Conservation (phyloP, 2,888 invertebrate genomes). For the Dastarcus helophoroides region DNA sequence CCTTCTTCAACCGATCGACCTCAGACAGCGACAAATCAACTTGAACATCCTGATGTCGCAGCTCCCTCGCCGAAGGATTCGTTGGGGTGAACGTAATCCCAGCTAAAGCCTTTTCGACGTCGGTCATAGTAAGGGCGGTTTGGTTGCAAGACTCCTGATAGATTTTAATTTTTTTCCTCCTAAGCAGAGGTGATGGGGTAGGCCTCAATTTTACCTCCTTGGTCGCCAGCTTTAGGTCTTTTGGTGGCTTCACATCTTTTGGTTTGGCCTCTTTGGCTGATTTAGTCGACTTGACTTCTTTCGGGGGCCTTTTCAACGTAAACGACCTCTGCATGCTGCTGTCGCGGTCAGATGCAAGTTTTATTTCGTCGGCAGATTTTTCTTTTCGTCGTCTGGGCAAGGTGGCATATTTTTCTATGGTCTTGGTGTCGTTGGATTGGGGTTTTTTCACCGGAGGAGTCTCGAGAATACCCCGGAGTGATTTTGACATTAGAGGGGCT, state of each 20-base stretch:
- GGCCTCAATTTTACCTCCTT: slow-evolving; percentile 35
- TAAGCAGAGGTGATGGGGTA: too few species aligned
- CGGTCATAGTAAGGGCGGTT: slow-evolving; percentile 60
- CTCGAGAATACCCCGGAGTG: slow-evolving; percentile 31
- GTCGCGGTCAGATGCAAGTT: slow-evolving; percentile 18
- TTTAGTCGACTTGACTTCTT: slow-evolving; percentile 23
- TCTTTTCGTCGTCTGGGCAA: slow-evolving; percentile 62
- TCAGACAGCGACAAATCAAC: slow-evolving; percentile 52
- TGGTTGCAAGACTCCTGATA: slow-evolving; percentile 71
- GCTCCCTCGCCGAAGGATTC: slow-evolving; percentile 29
- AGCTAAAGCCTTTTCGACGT: slow-evolving; percentile 60
- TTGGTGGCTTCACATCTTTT: slow-evolving; percentile 16
- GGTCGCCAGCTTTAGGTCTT: slow-evolving; percentile 17
- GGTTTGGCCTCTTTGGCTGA: slow-evolving; percentile 16
- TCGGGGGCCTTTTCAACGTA: slow-evolving; percentile 21
- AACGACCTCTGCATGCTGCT: slow-evolving; percentile 16
- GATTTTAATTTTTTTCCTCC: slow-evolving; percentile 50
- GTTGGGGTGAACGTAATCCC: slow-evolving; percentile 39
- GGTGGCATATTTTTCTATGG: slow-evolving; percentile 66
- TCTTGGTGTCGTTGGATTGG: slow-evolving; percentile 35
- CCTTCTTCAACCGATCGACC: slow-evolving; percentile 47
- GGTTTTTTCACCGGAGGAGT: slow-evolving; percentile 25
- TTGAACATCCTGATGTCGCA: slow-evolving; percentile 27
- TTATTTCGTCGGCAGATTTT: slow-evolving; percentile 41
- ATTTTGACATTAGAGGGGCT: slow-evolving; percentile 31